Conservation (phyloP, 2,113 vertebrate species). For the Bombycilla garrulus region DNA sequence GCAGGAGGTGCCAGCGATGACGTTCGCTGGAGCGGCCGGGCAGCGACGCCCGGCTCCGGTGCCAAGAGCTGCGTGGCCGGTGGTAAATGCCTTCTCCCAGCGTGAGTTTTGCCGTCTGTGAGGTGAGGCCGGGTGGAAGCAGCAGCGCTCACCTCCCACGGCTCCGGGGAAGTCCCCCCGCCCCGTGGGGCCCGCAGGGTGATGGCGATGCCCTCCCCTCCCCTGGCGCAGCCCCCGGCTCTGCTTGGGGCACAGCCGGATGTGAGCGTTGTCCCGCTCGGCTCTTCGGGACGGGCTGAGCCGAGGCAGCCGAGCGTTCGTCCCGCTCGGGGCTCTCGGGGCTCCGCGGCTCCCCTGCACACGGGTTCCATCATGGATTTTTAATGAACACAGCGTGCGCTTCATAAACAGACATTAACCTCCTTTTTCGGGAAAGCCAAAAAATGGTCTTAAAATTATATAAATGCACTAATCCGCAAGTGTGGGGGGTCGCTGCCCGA, state of each 20-base stretch:
- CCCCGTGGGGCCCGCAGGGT: fast-evolving
- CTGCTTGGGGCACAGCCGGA: fast-evolving
- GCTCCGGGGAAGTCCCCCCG: background rate
- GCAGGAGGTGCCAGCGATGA: background rate
- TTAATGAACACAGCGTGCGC: background rate
- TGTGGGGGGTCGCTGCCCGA: fast-evolving
- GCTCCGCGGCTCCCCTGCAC: background rate
- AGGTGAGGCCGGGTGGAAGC: background rate
- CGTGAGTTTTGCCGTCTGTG: fast-evolving
- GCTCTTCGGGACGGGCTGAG: background rate
- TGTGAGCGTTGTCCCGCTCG: background rate
- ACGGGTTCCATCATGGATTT: background rate
- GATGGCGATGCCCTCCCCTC: too few species aligned
- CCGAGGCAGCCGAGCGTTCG: background rate
- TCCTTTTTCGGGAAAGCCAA: background rate
- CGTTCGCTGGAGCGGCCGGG: background rate
- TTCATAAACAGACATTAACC: background rate
- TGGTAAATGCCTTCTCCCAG: background rate
- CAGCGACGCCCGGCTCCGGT: background rate
- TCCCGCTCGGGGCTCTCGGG: background rate
- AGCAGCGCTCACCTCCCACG: fast-evolving
- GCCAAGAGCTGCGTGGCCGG: background rate
- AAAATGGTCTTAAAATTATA: background rate
- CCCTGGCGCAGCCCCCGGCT: fast-evolving
- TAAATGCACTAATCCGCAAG: fast-evolving